Conservation (phyloP, 2,888 invertebrate genomes). For the Clunio marinus region DNA sequence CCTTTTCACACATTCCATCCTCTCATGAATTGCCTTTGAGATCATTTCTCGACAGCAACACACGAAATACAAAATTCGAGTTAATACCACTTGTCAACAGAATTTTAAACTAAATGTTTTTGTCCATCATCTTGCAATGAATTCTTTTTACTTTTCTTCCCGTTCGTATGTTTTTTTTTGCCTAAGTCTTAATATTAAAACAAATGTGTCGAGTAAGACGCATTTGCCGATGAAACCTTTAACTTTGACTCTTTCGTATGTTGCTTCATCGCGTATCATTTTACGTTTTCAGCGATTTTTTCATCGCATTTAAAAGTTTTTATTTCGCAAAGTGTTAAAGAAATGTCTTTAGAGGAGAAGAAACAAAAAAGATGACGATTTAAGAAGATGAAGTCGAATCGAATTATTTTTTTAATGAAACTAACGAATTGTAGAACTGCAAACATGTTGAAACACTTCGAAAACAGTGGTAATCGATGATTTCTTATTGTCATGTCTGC, state of each 20-base stretch:
- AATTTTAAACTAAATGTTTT: slow-evolving; percentile 39
- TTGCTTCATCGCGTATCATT: not conserved
- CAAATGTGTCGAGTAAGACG: not conserved
- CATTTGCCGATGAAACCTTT: not conserved
- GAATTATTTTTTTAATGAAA: slow-evolving; percentile 3
- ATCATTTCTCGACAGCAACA: not conserved
- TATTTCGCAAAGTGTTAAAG: slow-evolving; percentile 5
- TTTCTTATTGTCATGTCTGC: not conserved
- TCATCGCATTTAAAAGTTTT: too few species aligned
- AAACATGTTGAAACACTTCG: slow-evolving; percentile 14
- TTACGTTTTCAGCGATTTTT: too few species aligned
- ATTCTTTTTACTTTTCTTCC: not conserved
- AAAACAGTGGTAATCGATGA: slow-evolving; percentile 9
- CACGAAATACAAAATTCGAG: slow-evolving; percentile 17
- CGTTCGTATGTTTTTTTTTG: not conserved
- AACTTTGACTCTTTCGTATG: not conserved
- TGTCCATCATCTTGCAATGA: slow-evolving; percentile 29
- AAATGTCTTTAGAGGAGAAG: not conserved
- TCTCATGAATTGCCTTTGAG: not conserved
- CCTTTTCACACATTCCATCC: slow-evolving; percentile 32
- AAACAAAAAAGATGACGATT: not conserved
- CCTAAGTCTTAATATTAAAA: not conserved
- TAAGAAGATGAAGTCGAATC: not conserved
- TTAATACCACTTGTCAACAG: slow-evolving; percentile 37
- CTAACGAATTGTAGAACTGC: not conserved